Conservation (phyloP, 2,888 invertebrate genomes). For the Limnephilus lunatus region DNA sequence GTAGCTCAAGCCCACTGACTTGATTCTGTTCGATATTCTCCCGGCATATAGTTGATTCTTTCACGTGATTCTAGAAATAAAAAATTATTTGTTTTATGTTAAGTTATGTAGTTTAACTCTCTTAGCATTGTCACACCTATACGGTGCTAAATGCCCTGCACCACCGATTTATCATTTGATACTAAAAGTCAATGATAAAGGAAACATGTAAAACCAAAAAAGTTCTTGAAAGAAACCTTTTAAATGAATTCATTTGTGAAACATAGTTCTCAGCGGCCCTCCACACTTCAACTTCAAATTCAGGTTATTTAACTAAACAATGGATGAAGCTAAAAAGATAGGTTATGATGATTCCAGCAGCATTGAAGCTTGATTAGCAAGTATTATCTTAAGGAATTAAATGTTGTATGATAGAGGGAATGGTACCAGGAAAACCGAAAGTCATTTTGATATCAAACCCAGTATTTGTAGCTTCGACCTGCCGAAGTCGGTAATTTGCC, state of each 20-base stretch:
- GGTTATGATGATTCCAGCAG: not conserved
- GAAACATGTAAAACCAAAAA: not conserved
- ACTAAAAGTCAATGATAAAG: not conserved
- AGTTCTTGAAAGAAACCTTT: not conserved
- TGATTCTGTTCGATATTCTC: slow-evolving; percentile 27
- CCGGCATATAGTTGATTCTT: slow-evolving; percentile 55
- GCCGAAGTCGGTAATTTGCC: too few species aligned
- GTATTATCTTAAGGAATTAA: not conserved
- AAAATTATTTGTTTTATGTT: not conserved
- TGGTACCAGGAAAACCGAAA: too few species aligned
- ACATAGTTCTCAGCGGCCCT: not conserved
- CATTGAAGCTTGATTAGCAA: not conserved
- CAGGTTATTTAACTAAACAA: not conserved
- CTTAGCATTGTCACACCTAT: not conserved
- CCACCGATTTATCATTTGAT: not conserved
- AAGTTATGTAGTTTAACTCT: not conserved
- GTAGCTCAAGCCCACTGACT: slow-evolving; percentile 35
- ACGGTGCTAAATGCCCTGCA: not conserved
- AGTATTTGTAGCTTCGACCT: too few species aligned
- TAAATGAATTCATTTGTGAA: not conserved
- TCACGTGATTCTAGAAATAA: slow-evolving; percentile 56
- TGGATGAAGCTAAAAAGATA: not conserved
- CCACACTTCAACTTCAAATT: not conserved
- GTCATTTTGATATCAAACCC: too few species aligned
- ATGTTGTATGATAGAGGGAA: not conserved